These are phyloP conservation scores for Apaloderma vittatum DNA, from an alignment of 2,113 vertebrate species.

Conservation along the genomic window DNA sequence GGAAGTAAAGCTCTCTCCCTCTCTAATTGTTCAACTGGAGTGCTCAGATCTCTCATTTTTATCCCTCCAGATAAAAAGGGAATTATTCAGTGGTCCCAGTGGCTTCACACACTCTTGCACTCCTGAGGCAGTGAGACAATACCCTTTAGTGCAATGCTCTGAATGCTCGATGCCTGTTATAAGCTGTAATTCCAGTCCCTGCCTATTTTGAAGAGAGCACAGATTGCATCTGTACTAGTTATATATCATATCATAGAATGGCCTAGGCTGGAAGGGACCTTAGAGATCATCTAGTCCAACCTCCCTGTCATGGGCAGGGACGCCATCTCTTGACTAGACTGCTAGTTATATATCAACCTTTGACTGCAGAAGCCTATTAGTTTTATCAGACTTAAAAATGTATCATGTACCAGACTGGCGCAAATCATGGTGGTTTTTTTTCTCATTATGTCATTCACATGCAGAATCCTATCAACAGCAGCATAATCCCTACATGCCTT, in stretches of 20 bases:
- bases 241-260: too few species aligned
- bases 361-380: not conserved
- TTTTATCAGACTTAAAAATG: not conserved
- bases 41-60: not conserved
- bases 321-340: too few species aligned
- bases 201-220: not conserved
- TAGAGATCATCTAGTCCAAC: too few species aligned
- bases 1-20: not conserved
- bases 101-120: not conserved
- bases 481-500: not conserved
- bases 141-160: not conserved
- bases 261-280: too few species aligned
- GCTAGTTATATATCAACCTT: not conserved
- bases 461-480: not conserved
- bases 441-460: not conserved
- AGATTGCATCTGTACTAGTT: not conserved
- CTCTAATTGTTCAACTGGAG: not conserved
- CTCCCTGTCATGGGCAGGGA: too few species aligned
- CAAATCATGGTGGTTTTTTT: not conserved
- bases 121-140: not conserved
- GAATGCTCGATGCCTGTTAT: not conserved
- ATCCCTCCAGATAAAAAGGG: not conserved
- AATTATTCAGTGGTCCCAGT: fast-evolving
- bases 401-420: not conserved
- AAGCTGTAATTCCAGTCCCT: not conserved